A percentile compares a stretch with the other conserved stretches of the same genome.
Evolutionary conservation across 2,888 invertebrate species (phyloP).

Genomic region (Caenorhabditis drosophilae): DNA sequence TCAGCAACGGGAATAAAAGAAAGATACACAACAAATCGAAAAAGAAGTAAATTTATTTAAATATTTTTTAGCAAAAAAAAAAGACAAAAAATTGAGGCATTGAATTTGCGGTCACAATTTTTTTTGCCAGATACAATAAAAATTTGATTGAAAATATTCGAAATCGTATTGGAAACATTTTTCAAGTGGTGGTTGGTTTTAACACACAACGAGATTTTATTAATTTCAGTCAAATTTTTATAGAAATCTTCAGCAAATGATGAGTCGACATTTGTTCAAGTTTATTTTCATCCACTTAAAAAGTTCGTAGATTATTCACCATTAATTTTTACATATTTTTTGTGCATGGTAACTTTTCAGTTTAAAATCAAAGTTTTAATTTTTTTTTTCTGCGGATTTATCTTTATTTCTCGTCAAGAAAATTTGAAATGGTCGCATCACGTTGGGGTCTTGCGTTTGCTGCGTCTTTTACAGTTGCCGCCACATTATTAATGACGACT

Average conservation of each 20-base stretch:
- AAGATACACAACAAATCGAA: conserved; percentile 60
- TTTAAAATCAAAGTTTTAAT: conserved; percentile 1
- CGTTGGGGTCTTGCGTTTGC: conserved; percentile 86
- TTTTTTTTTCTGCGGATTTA: conserved; percentile 48
- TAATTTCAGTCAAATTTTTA: too few species aligned
- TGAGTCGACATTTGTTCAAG: conserved; percentile 59
- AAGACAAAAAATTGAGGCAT: conserved; percentile 42
- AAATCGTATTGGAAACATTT: conserved; percentile 4
- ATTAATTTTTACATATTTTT: conserved; percentile 51
- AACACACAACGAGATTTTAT: too few species aligned
- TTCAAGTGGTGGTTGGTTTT: conserved; percentile 18
- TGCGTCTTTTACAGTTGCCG: conserved; percentile 73
- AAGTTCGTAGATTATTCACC: conserved; percentile 63
- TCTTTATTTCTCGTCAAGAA: conserved; percentile 73
- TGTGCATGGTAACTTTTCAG: conserved; percentile 50
- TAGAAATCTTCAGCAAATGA: conserved; percentile 48
- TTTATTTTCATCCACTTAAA: conserved; percentile 61
- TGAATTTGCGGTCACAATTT: conserved; percentile 56
- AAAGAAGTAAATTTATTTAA: conserved; percentile 44
- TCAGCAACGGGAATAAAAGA: conserved; percentile 57
- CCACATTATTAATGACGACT: conserved; percentile 87
- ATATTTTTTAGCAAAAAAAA: not conserved
- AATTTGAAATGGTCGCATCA: conserved; percentile 89
- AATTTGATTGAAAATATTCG: conserved; percentile 12
- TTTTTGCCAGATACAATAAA: conserved; percentile 39